Base-by-base conservation (phyloP, 37 sponge, comb jelly and placozoan genomes). In the Spongia lamella region DNA sequence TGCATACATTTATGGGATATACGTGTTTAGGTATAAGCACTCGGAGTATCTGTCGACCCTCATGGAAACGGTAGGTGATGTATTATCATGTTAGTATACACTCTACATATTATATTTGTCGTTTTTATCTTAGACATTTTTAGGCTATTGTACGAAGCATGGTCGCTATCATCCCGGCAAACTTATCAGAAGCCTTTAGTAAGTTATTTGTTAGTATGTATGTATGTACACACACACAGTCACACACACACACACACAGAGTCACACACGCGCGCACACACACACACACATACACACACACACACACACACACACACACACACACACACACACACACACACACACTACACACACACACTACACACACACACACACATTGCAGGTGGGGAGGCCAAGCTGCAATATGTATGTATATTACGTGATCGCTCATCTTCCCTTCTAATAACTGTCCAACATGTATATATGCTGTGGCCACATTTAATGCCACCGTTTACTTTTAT, bases 1-100 rank as follows among this genome's bases (percentile, higher is more conserved):
- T 1, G 76, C 90, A 33, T 93, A 89, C 35, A 32, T 88, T 24
- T 84, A 66, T 40, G 87, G 86, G 1, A 33, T 93, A 52, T 93
- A 88, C 65, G 34, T 89, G 56, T 85, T 93, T 53, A 53, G 87
- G 0, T 87, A 26, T n/a, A 52, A 57, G 20, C 71, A 75, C 5
- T 73, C 82, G 15, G 87, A 87, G 25, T 82, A 87, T 37, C 77
- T 87, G 13, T 52, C 73, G 1, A 36, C 77, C 7, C 66, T 87
- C 7, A 71, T 87, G 63, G 78, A 81, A 70, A 86, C 74, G 1
- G 86, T 79, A 7, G 14, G 25, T 27, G 6, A 27, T 27, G 5
- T 9, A 43, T 13, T 43, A 43, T 43, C 47, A 43, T 43, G 47
- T 43, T 43, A 9, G 5, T 43, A 43, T 43, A 43, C 47, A n/a